Percentiles rank a stretch among this genome's conserved stretches.
These are phyloP conservation scores for Boloria euphrosyne DNA, from an alignment of 2,888 invertebrate genomes.

Conservation along the genomic window DNA sequence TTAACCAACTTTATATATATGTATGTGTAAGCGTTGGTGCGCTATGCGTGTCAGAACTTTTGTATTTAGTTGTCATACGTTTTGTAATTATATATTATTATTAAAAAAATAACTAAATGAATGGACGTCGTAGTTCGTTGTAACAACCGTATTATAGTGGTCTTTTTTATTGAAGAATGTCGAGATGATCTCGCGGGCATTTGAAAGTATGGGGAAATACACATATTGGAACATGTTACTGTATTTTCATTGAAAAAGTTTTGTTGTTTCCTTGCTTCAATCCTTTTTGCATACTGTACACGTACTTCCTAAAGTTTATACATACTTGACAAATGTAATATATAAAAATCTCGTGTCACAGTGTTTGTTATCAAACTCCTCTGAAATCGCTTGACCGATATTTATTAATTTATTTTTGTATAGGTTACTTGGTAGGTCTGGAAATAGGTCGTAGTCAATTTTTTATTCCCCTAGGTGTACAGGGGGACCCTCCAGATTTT, in stretches of 20 bases:
- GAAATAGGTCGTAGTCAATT: too few species aligned
- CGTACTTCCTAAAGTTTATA: too few species aligned
- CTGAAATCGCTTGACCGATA: too few species aligned
- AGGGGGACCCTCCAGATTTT: too few species aligned
- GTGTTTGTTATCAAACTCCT: too few species aligned
- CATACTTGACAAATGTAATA: too few species aligned
- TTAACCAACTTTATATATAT: slow-evolving; percentile 55
- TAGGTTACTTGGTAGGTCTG: too few species aligned
- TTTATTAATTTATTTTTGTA: too few species aligned
- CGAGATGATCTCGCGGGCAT: slow-evolving; percentile 77
- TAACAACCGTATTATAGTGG: slow-evolving; percentile 63
- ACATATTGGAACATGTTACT: slow-evolving; percentile 73
- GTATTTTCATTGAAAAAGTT: slow-evolving; percentile 50
- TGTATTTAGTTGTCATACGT: slow-evolving; percentile 79
- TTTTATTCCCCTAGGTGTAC: too few species aligned
- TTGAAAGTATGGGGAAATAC: slow-evolving; percentile 64
- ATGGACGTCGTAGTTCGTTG: slow-evolving; percentile 62
- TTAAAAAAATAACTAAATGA: slow-evolving; percentile 53
- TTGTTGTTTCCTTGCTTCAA: too few species aligned
- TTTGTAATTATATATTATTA: slow-evolving; percentile 79
- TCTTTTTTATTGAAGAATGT: slow-evolving; percentile 78
- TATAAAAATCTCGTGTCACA: too few species aligned
- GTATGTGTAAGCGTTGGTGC: slow-evolving; percentile 72
- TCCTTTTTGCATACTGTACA: too few species aligned
- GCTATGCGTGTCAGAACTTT: slow-evolving; percentile 72